A percentile compares a stretch with the other conserved stretches of the same genome.
phyloP scores from a whole-genome alignment of 2,888 invertebrate species.

The Xestia xanthographa region DNA sequence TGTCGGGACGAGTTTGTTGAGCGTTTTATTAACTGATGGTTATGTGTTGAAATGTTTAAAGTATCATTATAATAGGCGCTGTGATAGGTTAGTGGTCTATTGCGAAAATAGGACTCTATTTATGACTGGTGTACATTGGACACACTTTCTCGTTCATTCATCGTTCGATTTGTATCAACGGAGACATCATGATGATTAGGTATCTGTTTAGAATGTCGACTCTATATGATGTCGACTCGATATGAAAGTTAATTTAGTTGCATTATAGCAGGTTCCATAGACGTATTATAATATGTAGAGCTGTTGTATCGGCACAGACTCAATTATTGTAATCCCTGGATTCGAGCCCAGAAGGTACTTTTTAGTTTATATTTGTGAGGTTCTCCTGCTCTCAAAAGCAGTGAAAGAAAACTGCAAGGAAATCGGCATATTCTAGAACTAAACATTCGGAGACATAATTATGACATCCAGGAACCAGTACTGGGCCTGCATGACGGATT shows the following conservation, averaged over 20 bases:
- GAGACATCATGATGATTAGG: not conserved
- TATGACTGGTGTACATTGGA: not conserved
- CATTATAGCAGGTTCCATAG: not conserved
- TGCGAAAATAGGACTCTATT: constrained; percentile 44
- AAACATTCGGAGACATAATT: not conserved
- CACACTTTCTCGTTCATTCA: constrained; percentile 14
- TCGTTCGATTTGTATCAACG: constrained; percentile 5
- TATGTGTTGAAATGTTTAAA: constrained; percentile 45
- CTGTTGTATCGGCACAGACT: not conserved
- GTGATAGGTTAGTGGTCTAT: constrained; percentile 39
- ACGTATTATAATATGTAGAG: not conserved
- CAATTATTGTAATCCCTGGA: not conserved
- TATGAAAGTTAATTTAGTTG: not conserved
- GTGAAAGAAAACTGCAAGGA: not conserved
- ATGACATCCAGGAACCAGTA: not conserved
- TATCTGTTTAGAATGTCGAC: not conserved
- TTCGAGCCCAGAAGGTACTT: not conserved
- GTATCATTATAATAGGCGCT: constrained; percentile 43
- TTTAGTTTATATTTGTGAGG: not conserved
- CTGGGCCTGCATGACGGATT: not conserved
- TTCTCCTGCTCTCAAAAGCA: not conserved
- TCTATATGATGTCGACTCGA: not conserved
- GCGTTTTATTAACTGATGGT: constrained; percentile 45
- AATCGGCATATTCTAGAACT: not conserved
- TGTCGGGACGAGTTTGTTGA: constrained; percentile 49